phyloP scores from a whole-genome alignment of 1,140 invertebrate species.

The Tetramorium parvispinum region DNA sequence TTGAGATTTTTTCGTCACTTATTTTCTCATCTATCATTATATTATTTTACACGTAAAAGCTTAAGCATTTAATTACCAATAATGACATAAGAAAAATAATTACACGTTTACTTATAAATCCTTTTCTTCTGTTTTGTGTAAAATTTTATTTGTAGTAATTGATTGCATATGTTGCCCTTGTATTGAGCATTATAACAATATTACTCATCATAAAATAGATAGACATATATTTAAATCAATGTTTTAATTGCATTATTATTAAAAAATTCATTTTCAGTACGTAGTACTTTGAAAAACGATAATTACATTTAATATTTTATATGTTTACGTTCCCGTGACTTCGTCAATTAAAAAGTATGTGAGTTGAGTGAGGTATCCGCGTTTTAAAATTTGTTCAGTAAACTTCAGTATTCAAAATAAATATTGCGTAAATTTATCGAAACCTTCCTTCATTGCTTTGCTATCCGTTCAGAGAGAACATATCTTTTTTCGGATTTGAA shows the following conservation, averaged over 20 bases:
- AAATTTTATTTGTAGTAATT: background rate
- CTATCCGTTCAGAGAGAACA: background rate
- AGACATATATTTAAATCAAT: background rate
- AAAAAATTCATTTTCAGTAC: background rate
- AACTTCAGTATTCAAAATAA: constrained; percentile 6
- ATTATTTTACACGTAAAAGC: background rate
- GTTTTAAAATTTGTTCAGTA: constrained; percentile 13
- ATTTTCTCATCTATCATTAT: background rate
- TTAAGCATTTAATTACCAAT: background rate
- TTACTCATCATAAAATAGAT: background rate
- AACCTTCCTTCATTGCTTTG: constrained; percentile 12
- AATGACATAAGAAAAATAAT: background rate
- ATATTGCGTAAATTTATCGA: constrained; percentile 13
- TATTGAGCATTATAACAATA: background rate
- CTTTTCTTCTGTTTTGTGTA: background rate
- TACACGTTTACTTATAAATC: background rate
- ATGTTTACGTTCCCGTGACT: constrained; percentile 3
- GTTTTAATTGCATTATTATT: constrained; percentile 11
- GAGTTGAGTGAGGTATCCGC: background rate
- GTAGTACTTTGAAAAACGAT: background rate
- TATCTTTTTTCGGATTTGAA: constrained; percentile 6
- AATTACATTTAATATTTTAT: constrained; percentile 39
- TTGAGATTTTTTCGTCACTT: background rate
- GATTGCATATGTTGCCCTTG: background rate
- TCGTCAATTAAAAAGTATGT: constrained; percentile 36